Evolutionary conservation across 2,888 invertebrate genomes (phyloP), one percentile per base, ranked within the genome.

Genomic region (Leucophenga montana): DNA sequence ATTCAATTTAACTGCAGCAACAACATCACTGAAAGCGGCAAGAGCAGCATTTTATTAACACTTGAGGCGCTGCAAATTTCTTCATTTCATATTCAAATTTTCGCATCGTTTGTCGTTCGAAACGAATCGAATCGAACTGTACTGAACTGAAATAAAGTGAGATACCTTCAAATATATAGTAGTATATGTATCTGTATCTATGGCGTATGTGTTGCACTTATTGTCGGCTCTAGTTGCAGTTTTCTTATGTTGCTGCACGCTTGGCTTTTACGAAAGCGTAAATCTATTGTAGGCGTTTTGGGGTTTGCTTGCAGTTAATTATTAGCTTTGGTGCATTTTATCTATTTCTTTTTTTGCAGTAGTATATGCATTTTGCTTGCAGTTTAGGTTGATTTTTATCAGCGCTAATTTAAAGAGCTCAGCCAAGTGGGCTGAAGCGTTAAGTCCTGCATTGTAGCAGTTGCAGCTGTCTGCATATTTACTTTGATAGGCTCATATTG

Each of bases 11-110:
- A 39, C 39, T 39, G 8, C 8, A 39, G 11, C 8, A 39, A 11
- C 39, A 39, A 8, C 39, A 39, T 8, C 39, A 11, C n/a, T n/a
- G 9, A 8, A 39, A 39, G 39, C 39, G 11, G 39, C 39, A 61
- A 39, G 71, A 76, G 84, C 77, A 80, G 76, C 84, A 81, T 83
- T 81, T 81, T 81, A 77, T 84, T 81, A 81, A 84, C 83, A 81
- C 84, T 84, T 74, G 71, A 75, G 75, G 79, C 78, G 78, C 77
- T 39, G 18, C 61, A 44, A 16, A 18, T 57, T 57, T 57, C 31
- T 57, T 57, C 31, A 27, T 57, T 57, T 57, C 31, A 57, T 61
- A 61, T 61, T 61, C 39, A 61, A 61, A 61, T 61, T 61, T 61
- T 61, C 18, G 16, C 61, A 61, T 61, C 61, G 61, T 61, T 61